These are phyloP conservation scores for Champsocephalus gunnari DNA, from an alignment of 2,797 vertebrate species.

Conservation along the genomic window DNA sequence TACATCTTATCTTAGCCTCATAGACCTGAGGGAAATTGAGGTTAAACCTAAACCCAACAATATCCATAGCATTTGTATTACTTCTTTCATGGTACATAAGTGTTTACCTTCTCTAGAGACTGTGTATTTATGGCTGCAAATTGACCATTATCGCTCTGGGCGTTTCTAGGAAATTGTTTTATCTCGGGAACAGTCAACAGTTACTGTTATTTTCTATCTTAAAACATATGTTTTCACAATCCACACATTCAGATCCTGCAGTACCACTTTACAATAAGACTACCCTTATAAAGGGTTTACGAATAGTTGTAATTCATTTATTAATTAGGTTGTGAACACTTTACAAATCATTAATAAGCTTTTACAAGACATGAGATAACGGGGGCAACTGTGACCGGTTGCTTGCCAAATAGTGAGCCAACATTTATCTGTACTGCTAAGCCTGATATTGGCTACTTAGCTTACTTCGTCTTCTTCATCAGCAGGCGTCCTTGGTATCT, in stretches of 20 bases:
- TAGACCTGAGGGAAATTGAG: constrained; percentile 5
- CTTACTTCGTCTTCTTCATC: no score
- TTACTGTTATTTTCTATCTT: constrained; percentile 16
- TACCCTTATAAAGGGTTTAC: no score
- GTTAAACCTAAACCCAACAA: background rate
- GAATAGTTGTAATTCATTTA: no score
- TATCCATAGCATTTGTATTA: background rate
- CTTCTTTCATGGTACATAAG: background rate
- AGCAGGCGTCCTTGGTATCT: no score
- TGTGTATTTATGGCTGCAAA: constrained; percentile 16
- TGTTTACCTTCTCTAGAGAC: background rate
- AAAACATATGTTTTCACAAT: constrained; percentile 47
- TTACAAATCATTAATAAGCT: no score
- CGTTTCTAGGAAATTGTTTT: constrained; percentile 28
- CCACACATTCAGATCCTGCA: constrained; percentile 39
- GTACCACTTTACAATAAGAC: no score
- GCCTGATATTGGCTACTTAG: no score
- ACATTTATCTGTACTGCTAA: no score
- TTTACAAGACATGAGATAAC: no score
- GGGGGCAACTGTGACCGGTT: no score
- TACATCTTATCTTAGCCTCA: background rate
- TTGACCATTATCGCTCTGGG: constrained; percentile 14
- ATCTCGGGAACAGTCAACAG: constrained; percentile 56
- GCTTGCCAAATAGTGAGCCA: no score
- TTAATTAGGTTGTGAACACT: no score